Percentiles rank a stretch among this genome's conserved stretches.
Evolutionary conservation across 1,140 invertebrate species (phyloP).

Genomic region (Drosophila jambulina): DNA sequence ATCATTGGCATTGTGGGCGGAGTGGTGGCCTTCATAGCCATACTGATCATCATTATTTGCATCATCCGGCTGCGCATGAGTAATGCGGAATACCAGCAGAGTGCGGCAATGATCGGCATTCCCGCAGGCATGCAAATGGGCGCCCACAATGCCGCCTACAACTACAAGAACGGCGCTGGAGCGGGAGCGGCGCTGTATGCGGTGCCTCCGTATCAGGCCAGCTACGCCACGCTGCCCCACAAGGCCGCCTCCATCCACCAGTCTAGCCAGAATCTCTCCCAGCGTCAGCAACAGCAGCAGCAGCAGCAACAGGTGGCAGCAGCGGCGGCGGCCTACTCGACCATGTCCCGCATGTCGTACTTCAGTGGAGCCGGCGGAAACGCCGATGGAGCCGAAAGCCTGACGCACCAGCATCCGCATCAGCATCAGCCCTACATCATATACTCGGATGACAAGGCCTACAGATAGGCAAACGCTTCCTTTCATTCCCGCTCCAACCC

Average conservation of each 20-base stretch:
- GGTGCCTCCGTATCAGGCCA: slow-evolving; percentile 86
- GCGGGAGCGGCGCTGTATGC: slow-evolving; percentile 86
- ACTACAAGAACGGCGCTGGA: slow-evolving; percentile 83
- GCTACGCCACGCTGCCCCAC: slow-evolving; percentile 88
- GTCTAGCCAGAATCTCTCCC: slow-evolving; percentile 86
- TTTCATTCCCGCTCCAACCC: slow-evolving; percentile 31
- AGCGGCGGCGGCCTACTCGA: slow-evolving; percentile 82
- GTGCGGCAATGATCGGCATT: slow-evolving; percentile 87
- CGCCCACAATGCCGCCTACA: slow-evolving; percentile 85
- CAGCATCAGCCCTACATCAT: slow-evolving; percentile 84
- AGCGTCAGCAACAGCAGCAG: slow-evolving; percentile 86
- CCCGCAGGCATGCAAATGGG: slow-evolving; percentile 85
- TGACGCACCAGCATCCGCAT: slow-evolving; percentile 61
- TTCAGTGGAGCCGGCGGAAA: slow-evolving; percentile 67
- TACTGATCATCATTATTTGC: slow-evolving; percentile 95
- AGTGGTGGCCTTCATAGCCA: slow-evolving; percentile 95
- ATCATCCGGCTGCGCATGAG: slow-evolving; percentile 91
- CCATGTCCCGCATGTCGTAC: slow-evolving; percentile 84
- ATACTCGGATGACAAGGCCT: slow-evolving; percentile 84
- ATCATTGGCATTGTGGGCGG: slow-evolving; percentile 97
- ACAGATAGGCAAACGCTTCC: slow-evolving; percentile 70
- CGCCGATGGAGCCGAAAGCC: slow-evolving; percentile 63
- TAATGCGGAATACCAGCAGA: slow-evolving; percentile 89
- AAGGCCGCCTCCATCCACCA: slow-evolving; percentile 86
- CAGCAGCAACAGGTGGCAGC: slow-evolving; percentile 85